These are phyloP conservation scores for Microchirus variegatus DNA, from an alignment of 2,797 vertebrate genomes.

Conservation along the genomic window DNA sequence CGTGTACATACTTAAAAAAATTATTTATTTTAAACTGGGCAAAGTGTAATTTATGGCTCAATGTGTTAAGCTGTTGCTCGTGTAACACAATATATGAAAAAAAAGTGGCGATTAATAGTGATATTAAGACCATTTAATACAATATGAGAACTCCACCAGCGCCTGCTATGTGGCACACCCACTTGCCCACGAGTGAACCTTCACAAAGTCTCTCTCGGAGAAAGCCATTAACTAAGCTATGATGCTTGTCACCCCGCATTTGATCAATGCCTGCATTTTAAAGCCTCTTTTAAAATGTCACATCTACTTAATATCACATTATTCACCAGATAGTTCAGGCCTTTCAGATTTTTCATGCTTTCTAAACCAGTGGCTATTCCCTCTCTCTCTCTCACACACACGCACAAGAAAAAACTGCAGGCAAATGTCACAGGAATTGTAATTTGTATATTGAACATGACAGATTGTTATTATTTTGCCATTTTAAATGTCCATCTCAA, in stretches of 20 bases:
- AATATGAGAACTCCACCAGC: slow-evolving; percentile 16
- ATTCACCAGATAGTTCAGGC: slow-evolving; percentile 52
- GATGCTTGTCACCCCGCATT: slow-evolving; percentile 66
- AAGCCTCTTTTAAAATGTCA: slow-evolving; percentile 75
- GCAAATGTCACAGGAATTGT: slow-evolving; percentile 59
- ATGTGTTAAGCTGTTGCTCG: no score
- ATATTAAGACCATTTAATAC: slow-evolving; percentile 19
- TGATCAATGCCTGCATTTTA: slow-evolving; percentile 69
- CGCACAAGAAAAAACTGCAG: slow-evolving; percentile 35
- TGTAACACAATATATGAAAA: slow-evolving; percentile 2
- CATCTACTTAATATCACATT: slow-evolving; percentile 70
- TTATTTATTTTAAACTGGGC: no score
- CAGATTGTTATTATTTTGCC: slow-evolving; percentile 13
- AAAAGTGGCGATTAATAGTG: slow-evolving; percentile 19
- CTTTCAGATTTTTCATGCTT: slow-evolving; percentile 50
- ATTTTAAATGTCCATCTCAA: slow-evolving; percentile 30
- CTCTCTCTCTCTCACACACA: not conserved
- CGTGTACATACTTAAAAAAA: not conserved
- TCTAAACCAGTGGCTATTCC: slow-evolving; percentile 33
- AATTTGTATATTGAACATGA: slow-evolving; percentile 45
- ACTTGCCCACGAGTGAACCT: slow-evolving; percentile 38
- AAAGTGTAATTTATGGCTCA: slow-evolving; percentile 8
- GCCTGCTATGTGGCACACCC: slow-evolving; percentile 25
- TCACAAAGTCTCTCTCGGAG: slow-evolving; percentile 40
- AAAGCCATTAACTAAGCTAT: slow-evolving; percentile 65